phyloP scores from a whole-genome alignment of 2,888 invertebrate genomes.

The Spicauda simplicius region DNA sequence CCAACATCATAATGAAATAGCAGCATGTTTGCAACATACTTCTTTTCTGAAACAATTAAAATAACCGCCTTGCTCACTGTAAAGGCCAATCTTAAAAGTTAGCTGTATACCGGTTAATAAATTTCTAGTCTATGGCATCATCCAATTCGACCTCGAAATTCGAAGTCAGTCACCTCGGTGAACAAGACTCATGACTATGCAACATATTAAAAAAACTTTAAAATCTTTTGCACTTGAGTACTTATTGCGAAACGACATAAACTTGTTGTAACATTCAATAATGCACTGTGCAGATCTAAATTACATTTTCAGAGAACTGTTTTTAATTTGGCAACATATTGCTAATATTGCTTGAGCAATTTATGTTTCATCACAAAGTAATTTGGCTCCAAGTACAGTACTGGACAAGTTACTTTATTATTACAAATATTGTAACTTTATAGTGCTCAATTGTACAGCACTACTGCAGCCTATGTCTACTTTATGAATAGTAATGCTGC shows the following conservation, averaged over 20 bases:
- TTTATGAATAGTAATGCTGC: too few species aligned
- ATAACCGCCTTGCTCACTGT: too few species aligned
- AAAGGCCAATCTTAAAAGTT: too few species aligned
- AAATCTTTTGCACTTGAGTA: neutral
- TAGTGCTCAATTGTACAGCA: too few species aligned
- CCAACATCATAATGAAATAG: too few species aligned
- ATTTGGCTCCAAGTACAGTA: neutral
- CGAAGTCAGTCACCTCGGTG: neutral
- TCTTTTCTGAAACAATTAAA: too few species aligned
- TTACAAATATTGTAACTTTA: too few species aligned
- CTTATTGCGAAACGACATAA: neutral
- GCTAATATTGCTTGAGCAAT: neutral
- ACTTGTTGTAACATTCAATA: neutral
- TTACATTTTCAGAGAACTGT: neutral
- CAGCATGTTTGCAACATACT: too few species aligned
- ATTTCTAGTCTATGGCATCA: neutral
- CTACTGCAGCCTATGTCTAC: too few species aligned
- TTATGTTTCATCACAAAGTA: neutral
- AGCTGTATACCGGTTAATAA: neutral
- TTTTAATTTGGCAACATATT: neutral
- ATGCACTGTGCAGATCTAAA: neutral
- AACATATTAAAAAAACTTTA: neutral
- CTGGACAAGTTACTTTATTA: too few species aligned
- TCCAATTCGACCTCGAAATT: neutral
- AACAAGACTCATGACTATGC: neutral